Conservation (phyloP, 1,140 invertebrate genomes). For the Antheraea pernyi region DNA sequence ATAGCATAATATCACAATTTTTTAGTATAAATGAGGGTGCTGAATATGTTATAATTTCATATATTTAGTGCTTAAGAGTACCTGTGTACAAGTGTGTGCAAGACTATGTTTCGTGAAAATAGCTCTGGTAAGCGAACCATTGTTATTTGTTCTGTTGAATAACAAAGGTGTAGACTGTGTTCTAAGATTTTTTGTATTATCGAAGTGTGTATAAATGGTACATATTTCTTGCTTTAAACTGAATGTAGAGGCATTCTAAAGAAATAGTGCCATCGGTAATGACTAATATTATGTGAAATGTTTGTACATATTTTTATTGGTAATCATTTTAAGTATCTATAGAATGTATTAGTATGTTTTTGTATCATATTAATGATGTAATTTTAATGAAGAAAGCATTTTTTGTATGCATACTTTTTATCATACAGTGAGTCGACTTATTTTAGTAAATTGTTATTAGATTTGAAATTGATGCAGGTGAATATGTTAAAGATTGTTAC, state of each 20-base stretch:
- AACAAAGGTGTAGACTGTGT: background rate
- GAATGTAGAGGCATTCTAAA: constrained; percentile 54
- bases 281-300: constrained; percentile 51
- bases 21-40: background rate
- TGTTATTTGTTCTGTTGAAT: background rate
- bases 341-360: constrained; percentile 55
- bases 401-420: constrained; percentile 45
- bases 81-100: background rate
- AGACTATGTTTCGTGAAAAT: background rate
- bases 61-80: background rate
- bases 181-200: background rate
- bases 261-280: constrained; percentile 69
- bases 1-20: constrained; percentile 2
- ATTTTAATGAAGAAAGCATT: constrained; percentile 39
- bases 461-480: constrained; percentile 51
- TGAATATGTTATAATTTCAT: constrained; percentile 2
- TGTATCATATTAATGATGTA: constrained; percentile 58
- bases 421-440: constrained; percentile 34
- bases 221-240: constrained; percentile 53
- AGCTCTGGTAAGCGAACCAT: background rate
- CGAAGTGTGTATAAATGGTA: constrained; percentile 38
- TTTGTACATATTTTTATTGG: constrained; percentile 67
- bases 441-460: constrained; percentile 47
- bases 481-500: constrained; percentile 58
- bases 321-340: constrained; percentile 52